Conservation (phyloP, 2,113 vertebrate species). For the Peucedramus taeniatus region DNA sequence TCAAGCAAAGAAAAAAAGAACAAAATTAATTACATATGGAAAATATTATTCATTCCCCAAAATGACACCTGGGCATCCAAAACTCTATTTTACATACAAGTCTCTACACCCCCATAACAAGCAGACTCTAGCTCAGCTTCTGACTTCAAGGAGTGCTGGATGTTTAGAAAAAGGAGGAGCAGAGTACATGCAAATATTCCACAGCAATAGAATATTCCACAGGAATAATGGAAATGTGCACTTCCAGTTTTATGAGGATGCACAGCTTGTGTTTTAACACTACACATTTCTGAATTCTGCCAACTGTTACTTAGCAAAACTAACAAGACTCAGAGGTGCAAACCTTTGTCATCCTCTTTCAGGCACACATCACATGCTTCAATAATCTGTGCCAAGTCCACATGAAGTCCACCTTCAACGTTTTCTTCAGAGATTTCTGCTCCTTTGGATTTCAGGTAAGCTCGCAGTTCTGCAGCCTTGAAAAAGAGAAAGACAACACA, state of each 20-base stretch:
- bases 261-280: rapidly evolving
- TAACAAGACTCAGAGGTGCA: not conserved
- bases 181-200: not conserved
- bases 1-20: not conserved
- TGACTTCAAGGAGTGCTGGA: not conserved
- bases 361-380: conserved; percentile 94
- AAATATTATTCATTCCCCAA: not conserved
- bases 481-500: not conserved
- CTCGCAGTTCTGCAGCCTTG: conserved; percentile 92
- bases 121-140: not conserved
- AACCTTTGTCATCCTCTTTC: conserved; percentile 97
- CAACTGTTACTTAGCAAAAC: not conserved
- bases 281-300: not conserved
- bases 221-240: not conserved
- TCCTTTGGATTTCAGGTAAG: conserved; percentile 93
- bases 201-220: not conserved
- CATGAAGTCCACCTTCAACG: conserved; percentile 89
- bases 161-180: not conserved
- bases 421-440: conserved; percentile 97
- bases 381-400: conserved; percentile 96
- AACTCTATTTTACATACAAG: not conserved
- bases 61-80: not conserved
- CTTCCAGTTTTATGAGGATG: not conserved
- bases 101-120: not conserved
- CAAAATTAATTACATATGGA: not conserved